phyloP scores from a whole-genome alignment of 2,888 invertebrate species.

The Drosophila melanosoma region DNA sequence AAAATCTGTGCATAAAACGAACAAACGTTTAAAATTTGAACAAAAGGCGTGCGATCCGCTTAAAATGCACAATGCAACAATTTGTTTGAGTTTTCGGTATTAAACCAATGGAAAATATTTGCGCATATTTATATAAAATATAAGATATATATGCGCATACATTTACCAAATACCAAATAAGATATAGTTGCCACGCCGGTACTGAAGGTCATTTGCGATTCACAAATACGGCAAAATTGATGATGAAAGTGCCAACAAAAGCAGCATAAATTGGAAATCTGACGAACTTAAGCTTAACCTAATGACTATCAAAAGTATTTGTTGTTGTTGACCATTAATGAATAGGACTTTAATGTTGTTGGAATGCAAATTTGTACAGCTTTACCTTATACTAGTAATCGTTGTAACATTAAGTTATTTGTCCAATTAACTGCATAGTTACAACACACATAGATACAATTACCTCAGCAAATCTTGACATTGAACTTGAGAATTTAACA shows the following conservation, averaged over 20 bases:
- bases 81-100: constrained; percentile 59
- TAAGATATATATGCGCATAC: background rate
- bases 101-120: constrained; percentile 37
- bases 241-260: constrained; percentile 71
- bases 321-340: constrained; percentile 45
- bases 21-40: constrained; percentile 30
- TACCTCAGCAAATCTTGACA: constrained; percentile 49
- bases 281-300: background rate
- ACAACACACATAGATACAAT: constrained; percentile 11
- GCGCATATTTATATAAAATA: background rate
- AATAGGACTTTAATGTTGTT: constrained; percentile 46
- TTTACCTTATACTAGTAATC: constrained; percentile 36
- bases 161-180: background rate
- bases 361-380: constrained; percentile 63
- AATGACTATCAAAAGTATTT: constrained; percentile 19
- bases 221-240: constrained; percentile 45
- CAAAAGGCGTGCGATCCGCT: constrained; percentile 34
- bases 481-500: constrained; percentile 63
- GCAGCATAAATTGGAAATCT: constrained; percentile 37
- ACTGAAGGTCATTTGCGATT: constrained; percentile 64
- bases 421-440: constrained; percentile 18
- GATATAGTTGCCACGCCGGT: constrained; percentile 37
- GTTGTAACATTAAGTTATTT: constrained; percentile 46
- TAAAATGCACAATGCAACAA: constrained; percentile 63
- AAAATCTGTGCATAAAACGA: constrained; percentile 60